Percentiles rank a stretch among this genome's conserved stretches.
Conservation (phyloP, 1,140 invertebrate genomes). For the Nephotettix cincticeps region DNA sequence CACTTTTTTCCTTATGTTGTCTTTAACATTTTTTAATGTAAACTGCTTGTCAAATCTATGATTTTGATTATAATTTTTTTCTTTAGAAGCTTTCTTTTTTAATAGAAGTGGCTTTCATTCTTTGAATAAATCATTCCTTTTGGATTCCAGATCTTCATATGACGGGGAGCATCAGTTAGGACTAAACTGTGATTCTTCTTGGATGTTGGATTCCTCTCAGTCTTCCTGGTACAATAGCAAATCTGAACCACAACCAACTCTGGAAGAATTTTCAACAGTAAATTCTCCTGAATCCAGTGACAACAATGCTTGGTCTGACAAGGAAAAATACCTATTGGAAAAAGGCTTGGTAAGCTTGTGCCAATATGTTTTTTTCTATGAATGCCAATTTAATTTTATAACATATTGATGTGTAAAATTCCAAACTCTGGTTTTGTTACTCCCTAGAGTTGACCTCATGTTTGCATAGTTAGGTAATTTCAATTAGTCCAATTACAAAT, state of each 20-base stretch:
- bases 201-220: slow-evolving; percentile 49
- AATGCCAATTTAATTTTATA: too few species aligned
- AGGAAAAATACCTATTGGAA: slow-evolving; percentile 57
- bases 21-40: too few species aligned
- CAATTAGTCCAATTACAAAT: too few species aligned
- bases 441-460: too few species aligned
- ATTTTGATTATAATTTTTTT: too few species aligned
- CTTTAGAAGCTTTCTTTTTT: too few species aligned
- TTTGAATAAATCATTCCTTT: background rate
- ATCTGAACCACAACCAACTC: background rate
- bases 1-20: too few species aligned
- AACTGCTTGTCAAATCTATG: too few species aligned
- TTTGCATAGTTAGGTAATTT: too few species aligned
- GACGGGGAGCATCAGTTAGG: slow-evolving; percentile 48
- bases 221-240: slow-evolving; percentile 25
- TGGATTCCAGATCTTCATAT: slow-evolving; percentile 37
- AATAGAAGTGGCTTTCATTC: background rate
- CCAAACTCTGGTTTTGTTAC: too few species aligned
- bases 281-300: slow-evolving; percentile 40
- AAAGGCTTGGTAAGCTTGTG: slow-evolving; percentile 61
- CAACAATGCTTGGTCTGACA: slow-evolving; percentile 52
- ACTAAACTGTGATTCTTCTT: slow-evolving; percentile 46
- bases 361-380: too few species aligned
- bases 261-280: background rate
- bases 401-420: too few species aligned